A percentile compares a stretch with the other conserved stretches of the same genome.
These are phyloP conservation scores for Archilochus colubris DNA, from an alignment of 2,113 vertebrate genomes.

Conservation along the genomic window DNA sequence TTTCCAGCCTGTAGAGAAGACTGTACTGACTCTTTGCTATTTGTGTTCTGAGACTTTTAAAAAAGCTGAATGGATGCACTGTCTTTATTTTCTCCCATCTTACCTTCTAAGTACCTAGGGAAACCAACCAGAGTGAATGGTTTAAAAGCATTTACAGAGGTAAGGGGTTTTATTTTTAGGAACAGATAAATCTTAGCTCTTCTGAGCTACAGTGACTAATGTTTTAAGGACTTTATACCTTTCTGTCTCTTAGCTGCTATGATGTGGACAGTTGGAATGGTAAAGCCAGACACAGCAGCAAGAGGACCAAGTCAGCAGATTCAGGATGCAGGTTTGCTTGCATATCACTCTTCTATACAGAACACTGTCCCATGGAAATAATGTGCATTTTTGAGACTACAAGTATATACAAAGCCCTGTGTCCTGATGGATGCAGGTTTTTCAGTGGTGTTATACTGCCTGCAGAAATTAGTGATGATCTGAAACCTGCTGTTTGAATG, in stretches of 20 bases:
- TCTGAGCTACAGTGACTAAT: neutral
- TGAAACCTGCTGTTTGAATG: neutral
- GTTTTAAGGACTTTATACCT: neutral
- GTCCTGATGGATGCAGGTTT: neutral
- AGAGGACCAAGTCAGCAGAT: conserved; percentile 60
- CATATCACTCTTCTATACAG: neutral
- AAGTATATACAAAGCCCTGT: neutral
- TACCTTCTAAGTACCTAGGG: neutral
- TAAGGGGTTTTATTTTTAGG: neutral
- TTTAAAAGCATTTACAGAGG: neutral
- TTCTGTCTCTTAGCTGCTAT: conserved; percentile 86
- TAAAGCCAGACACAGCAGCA: conserved; percentile 76
- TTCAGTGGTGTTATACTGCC: neutral
- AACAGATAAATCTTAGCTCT: neutral
- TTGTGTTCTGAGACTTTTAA: neutral
- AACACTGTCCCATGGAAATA: neutral
- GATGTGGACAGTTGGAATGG: conserved; percentile 96
- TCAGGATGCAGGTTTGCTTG: conserved; percentile 67
- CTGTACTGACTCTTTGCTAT: neutral
- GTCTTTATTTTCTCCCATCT: neutral
- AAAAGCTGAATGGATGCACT: neutral
- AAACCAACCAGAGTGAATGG: neutral
- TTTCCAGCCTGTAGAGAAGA: neutral
- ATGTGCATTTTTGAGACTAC: neutral
- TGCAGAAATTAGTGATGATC: neutral